Evolutionary conservation across 2,797 vertebrate species (phyloP), one percentile per base, ranked within the genome.

Genomic region (Mormyrops attenuatus): DNA sequence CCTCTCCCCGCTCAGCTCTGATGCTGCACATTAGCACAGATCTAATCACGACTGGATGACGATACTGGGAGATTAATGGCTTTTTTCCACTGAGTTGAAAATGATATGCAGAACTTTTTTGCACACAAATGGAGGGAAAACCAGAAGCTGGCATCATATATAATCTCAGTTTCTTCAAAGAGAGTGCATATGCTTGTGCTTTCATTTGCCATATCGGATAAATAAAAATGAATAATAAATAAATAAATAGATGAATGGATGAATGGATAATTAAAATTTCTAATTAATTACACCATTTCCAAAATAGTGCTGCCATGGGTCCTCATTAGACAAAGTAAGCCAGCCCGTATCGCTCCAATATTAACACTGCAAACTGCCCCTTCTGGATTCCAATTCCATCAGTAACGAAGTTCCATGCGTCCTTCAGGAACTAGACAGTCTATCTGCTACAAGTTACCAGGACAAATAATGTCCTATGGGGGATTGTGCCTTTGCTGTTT

Each of bases 41-140:
- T 88, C 55, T 47, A 38, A 88, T 88, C 87, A 66, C n/a, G 87
- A 88, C 80, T 87, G 91, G 92, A 89, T 92, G 85, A 91, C 89
- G 89, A 89, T 90, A 80, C 73, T 47, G 41, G 38, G 88, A 94
- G 94, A 95, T 95, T 95, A 94, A 94, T 93, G 91, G 92, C 92
- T 91, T 89, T 90, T 87, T 53, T 86, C 80, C 91, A 89, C 91
- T 92, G 93, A 93, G 93, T 95, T 94, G 95, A 93, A 94, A 94
- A 95, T 93, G 92, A 94, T 93, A 89, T 93, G 93, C 93, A 94
- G 94, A 95, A 94, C 94, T 94, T 93, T 90, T 90, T 93, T 92
- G 93, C 89, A 89, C 53, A 26, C 50, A 91, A 92, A 92, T 92
- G 90, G 73, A 49, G 44, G 22, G 41, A 85, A 30, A 41, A 92